Evolutionary conservation across 92 coral and sea anemone genomes (phyloP), one percentile per base, ranked within the genome.

Genomic region (Parazoanthus darwini): DNA sequence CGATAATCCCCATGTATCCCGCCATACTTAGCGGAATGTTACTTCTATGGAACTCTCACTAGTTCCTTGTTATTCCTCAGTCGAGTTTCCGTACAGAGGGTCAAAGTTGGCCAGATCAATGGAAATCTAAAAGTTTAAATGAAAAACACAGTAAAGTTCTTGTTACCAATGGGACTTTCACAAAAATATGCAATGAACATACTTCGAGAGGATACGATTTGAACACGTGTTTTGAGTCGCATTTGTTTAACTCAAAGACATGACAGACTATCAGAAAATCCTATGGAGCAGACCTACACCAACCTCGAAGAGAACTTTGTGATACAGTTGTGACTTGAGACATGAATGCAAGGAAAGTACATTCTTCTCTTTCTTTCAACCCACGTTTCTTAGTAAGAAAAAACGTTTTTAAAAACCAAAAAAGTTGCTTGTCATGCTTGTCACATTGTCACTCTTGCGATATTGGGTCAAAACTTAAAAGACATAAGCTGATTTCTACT

Each of bases 21-120:
- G 14, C 1, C 59, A 73, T 13, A 15, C 79, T 59, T 44, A 80
- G 80, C 48, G 25, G 56, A 43, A 65, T 20, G n/a, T 8, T 37
- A 65, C 59, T 3, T 5, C 22, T 18, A 20, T 44, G 37, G 8
- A 3, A 51, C 75, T 76, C 36, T 16, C 79, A 56, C 39, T 39
- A 68, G 42, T 46, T 13, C 10, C 38, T 50, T 1, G 54, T 39
- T 42, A 58, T 48, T 75, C 74, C 54, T 48, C 50, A 50, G 29
- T 42, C 44, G 98, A 90, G 36, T 95, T 95, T 58, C 91, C 89
- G 93, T 95, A 95, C 84, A 91, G 86, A 6, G 91, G 94, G 78
- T 94, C 96, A 78, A 93, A 95, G 87, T 91, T 95, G 43, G 65
- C 88, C 93, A 95, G 85, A 79, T 94, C 94, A 43, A 96, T 95